A percentile compares a stretch with the other conserved stretches of the same genome.
phyloP scores from a whole-genome alignment of 2,888 invertebrate species.

The Drosophila picticornis region DNA sequence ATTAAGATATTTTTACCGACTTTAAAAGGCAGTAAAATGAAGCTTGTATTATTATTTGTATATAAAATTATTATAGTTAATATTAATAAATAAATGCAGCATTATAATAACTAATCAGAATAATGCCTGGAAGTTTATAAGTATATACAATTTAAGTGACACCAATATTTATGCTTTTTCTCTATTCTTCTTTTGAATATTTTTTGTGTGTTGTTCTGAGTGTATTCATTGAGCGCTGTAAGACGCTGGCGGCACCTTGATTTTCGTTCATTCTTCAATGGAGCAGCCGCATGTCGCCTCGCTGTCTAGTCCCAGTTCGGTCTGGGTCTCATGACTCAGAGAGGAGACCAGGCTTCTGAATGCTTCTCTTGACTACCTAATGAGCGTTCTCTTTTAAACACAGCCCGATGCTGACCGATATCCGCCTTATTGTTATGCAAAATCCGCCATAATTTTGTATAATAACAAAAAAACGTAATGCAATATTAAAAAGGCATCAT shows the following conservation, averaged over 20 bases:
- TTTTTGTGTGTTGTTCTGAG: not conserved
- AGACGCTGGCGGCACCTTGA: not conserved
- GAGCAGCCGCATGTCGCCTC: constrained; percentile 23
- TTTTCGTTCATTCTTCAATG: constrained; percentile 1
- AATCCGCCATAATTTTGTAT: constrained; percentile 58
- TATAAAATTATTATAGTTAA: not conserved
- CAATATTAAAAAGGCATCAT: constrained; percentile 77
- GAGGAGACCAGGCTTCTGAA: constrained; percentile 22
- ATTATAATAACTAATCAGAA: not conserved
- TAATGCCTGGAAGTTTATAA: not conserved
- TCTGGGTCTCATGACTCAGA: constrained; percentile 29
- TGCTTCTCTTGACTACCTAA: constrained; percentile 22
- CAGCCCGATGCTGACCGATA: constrained; percentile 63
- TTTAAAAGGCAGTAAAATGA: not conserved
- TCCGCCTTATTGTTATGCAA: constrained; percentile 79
- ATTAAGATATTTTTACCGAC: not conserved
- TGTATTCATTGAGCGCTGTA: constrained; percentile 10
- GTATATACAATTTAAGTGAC: not conserved
- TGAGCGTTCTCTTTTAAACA: constrained; percentile 38
- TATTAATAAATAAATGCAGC: not conserved
- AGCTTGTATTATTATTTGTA: not conserved
- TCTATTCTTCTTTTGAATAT: not conserved
- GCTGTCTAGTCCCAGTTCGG: constrained; percentile 27
- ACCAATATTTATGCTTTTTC: not conserved
- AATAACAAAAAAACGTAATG: constrained; percentile 43